Evolutionary conservation across 2,888 invertebrate species (phyloP).

Genomic region (Erebia aethiops): DNA sequence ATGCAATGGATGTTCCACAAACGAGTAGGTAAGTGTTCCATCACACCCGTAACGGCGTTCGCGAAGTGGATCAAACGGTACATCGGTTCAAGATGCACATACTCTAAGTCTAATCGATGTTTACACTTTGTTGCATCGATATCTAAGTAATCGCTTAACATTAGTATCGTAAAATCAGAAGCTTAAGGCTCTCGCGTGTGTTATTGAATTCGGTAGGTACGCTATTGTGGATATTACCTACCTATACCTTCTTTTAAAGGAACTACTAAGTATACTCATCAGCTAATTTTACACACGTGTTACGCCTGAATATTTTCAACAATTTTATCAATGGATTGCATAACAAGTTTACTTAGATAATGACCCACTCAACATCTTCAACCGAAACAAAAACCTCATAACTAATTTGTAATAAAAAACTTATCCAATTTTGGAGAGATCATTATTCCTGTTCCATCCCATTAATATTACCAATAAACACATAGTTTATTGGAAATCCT

Average conservation of each 20-base stretch:
- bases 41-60: constrained; percentile 62
- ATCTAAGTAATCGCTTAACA: not conserved
- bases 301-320: not conserved
- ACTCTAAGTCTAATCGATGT: constrained; percentile 19
- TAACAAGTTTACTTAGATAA: not conserved
- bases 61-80: constrained; percentile 73
- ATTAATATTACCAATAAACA: too few species aligned
- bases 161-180: not conserved
- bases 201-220: not conserved
- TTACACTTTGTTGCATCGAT: constrained; percentile 9
- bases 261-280: not conserved
- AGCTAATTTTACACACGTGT: not conserved
- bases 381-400: not conserved
- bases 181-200: not conserved
- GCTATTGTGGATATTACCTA: not conserved
- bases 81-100: constrained; percentile 57
- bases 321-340: not conserved
- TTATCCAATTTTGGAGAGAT: not conserved
- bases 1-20: constrained; percentile 50
- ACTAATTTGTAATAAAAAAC: not conserved
- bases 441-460: not conserved
- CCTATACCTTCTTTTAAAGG: not conserved
- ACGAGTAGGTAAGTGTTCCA: constrained; percentile 51
- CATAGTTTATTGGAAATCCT: not conserved
- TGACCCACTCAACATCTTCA: not conserved